Base-by-base conservation (phyloP, 2,113 vertebrate genomes). In the Dicerorhinus sumatrensis region DNA sequence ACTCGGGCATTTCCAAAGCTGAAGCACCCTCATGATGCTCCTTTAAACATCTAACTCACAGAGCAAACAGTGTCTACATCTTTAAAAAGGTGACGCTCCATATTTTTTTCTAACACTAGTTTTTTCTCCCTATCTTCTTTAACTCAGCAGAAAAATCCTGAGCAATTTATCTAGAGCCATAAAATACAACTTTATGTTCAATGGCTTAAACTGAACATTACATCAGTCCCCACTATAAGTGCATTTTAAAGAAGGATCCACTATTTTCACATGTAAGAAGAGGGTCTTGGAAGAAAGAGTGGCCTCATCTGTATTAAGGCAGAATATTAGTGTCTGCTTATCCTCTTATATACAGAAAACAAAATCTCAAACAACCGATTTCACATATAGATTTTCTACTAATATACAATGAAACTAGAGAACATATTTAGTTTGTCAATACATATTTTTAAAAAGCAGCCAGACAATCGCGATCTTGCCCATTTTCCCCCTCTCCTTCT, bases 101-200 rank as follows among this genome's bases (percentile, higher is more conserved):
- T 42, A 58, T 62, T 89, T 69, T 65, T 58, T 60, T 9, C 42
- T 25, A 70, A 70, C 87, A 54, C 7, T 18, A 31, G 6, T 83
- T 92, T 70, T 69, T 1, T 0, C 14, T 62, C 69, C 3, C 17
- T 73, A 65, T 46, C 8, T 39, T 46, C 72, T 67, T 51, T 42
- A 46, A 62, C 60, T 62, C 56, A 0, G 2, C 16, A 48, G 63
- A 94, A 97, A 96, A 96, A 83, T 65, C 29, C 6, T 25, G 58
- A 98, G 84, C 95, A 88, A 89, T 92, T 98, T 90, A 97, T 95
- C 33, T 25, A 92, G 8, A 95, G 94, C 77, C 94, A 97, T 97
- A 97, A 98, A 97, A 95, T 21, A 46, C 67, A 97, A 97, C 77
- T 90, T 90, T 96, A 62, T 0, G 0, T 77, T 97, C 96, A 94